These are phyloP conservation scores for Mythimna lalbum DNA, from an alignment of 2,888 invertebrate species.

Conservation along the genomic window DNA sequence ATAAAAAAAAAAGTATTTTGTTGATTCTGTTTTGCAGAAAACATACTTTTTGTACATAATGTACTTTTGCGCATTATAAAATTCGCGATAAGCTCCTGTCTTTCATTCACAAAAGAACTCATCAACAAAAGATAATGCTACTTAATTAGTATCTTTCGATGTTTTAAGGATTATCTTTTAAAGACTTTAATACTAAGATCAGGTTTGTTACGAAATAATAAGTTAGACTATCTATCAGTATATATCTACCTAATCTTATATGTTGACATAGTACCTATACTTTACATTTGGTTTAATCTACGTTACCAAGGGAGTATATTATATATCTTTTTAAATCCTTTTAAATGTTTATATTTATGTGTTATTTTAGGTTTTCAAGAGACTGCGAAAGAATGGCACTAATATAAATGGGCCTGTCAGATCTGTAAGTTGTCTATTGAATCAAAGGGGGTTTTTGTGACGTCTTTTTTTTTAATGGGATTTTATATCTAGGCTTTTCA, in stretches of 20 bases:
- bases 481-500: background rate
- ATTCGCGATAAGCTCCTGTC: background rate
- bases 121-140: constrained; percentile 8
- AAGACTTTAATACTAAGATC: constrained; percentile 13
- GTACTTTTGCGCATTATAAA: too few relatives aligned
- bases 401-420: constrained; percentile 78
- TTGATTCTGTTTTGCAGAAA: too few relatives aligned
- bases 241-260: constrained; percentile 1
- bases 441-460: constrained; percentile 16
- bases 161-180: background rate
- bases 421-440: constrained; percentile 75
- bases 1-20: too few relatives aligned
- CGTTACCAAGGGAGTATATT: background rate
- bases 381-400: constrained; percentile 75
- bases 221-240: background rate
- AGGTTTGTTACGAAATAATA: constrained; percentile 7
- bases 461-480: constrained; percentile 13
- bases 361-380: constrained; percentile 76
- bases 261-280: constrained; percentile 23
- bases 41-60: too few relatives aligned
- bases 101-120: constrained; percentile 12
- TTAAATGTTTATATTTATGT: constrained; percentile 26
- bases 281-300: constrained; percentile 2
- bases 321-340: background rate
- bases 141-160: background rate